Base-by-base conservation (phyloP, 2,888 invertebrate genomes). In the Drepana falcataria region DNA sequence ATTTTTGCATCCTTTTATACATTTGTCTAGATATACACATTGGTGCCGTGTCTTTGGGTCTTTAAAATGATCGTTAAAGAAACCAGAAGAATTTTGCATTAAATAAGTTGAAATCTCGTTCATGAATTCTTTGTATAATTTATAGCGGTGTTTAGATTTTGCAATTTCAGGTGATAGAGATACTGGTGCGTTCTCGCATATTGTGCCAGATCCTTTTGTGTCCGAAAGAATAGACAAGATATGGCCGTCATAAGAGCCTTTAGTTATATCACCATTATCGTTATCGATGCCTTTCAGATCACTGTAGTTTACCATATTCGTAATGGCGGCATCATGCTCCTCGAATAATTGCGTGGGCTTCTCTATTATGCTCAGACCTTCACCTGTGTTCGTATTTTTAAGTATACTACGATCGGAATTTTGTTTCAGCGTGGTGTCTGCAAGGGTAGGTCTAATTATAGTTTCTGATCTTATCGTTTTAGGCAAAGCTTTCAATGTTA, bases 381-480 rank as follows among this genome's bases (percentile, higher is more conserved):
- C 48, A 56, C 53, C 59, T 35, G 66, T 67, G 35, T 67, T 52
- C 2, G 61, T 55, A 54, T 66, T 61, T 21, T 21, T 21, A 21
- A 21, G 21, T 21, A 21, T 21, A 21, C 21, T 21, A 21, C 21
- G 21, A 21, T 21, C 21, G 21, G 60, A 41, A 41, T 58, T 62
- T 33, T 55, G 51, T 55, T 69, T 71, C 41, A 70, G 63, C 62
- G 72, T 72, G 33, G 68, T 69, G 59, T 77, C 71, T 59, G 67
- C 61, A 52, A 80, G 61, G 35, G 67, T 48, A 37, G 79, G 68
- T 57, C 90, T 79, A 33, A 83, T 86, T 57, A 87, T 71, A 41
- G 87, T 89, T 74, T 87, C 81, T 9, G 90, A 88, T 61, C 71
- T 68, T 55, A 88, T 70, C 35, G 82, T 77, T 61, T 85, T 89